These are phyloP conservation scores for Ptilodon capucinus DNA, from an alignment of 2,888 invertebrate species.

Conservation along the genomic window DNA sequence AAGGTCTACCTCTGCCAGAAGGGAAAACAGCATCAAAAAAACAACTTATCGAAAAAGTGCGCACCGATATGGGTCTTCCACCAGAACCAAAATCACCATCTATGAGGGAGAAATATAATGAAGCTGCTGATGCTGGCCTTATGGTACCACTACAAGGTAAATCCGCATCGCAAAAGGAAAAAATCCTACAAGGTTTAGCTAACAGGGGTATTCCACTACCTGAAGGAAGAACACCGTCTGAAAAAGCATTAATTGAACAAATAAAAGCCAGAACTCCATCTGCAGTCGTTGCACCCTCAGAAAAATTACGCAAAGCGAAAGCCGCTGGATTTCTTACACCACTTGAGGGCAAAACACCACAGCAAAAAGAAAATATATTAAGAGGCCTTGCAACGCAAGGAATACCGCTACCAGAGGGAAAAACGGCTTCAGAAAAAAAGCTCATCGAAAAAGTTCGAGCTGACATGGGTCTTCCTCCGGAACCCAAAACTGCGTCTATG, in stretches of 20 bases:
- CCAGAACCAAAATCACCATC: conserved; percentile 36
- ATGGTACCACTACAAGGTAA: conserved; percentile 41
- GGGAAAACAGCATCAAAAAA: conserved; percentile 18
- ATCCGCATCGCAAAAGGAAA: conserved; percentile 34
- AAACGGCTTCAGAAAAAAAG: conserved; percentile 42
- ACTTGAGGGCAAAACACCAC: conserved; percentile 24
- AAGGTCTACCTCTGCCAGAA: conserved; percentile 35
- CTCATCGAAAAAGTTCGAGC: conserved; percentile 32
- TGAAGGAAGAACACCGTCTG: conserved; percentile 35
- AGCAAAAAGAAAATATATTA: conserved; percentile 28
- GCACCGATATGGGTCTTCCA: conserved; percentile 33
- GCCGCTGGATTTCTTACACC: conserved; percentile 25
- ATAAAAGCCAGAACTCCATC: conserved; percentile 4
- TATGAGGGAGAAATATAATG: conserved; percentile 24
- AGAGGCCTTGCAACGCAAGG: conserved; percentile 33
- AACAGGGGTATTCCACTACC: conserved; percentile 35
- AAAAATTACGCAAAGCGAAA: conserved; percentile 17
- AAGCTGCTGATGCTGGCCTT: too few relatives aligned
- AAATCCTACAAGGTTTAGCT: conserved; percentile 28
- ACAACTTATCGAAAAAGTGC: conserved; percentile 11
- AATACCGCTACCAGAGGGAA: conserved; percentile 38
- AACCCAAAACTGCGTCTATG: conserved; percentile 23
- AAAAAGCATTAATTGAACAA: conserved; percentile 31
- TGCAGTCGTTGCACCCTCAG: conserved; percentile 6
- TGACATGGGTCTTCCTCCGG: conserved; percentile 35